These are phyloP conservation scores for Delia radicum DNA, from an alignment of 1,140 invertebrate genomes.

Conservation along the genomic window DNA sequence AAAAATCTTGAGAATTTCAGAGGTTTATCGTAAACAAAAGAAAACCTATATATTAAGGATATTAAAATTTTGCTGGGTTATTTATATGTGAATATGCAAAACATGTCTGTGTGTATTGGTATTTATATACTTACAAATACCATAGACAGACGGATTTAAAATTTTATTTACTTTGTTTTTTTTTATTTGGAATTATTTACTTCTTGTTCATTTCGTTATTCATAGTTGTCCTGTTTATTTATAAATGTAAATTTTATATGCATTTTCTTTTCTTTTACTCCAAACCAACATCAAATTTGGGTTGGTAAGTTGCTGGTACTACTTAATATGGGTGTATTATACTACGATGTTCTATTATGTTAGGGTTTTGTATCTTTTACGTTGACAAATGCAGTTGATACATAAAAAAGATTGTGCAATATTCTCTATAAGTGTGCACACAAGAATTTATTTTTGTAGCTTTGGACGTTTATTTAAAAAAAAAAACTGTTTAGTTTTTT, in stretches of 20 bases:
- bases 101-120: not conserved
- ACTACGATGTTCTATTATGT: no score
- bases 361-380: not conserved
- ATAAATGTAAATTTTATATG: not conserved
- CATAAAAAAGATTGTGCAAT: no score
- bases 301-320: no score
- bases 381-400: slow-evolving; percentile 2
- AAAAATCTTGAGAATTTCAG: no score
- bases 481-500: slow-evolving; percentile 7
- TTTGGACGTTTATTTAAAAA: not conserved
- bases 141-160: not conserved
- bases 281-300: no score
- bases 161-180: not conserved
- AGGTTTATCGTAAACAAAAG: no score
- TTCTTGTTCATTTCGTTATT: not conserved
- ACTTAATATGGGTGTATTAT: no score
- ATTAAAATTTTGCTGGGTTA: no score
- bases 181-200: not conserved
- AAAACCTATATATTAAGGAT: no score
- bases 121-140: slow-evolving; percentile 1
- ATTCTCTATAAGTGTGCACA: not conserved
- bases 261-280: not conserved
- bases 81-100: no score
- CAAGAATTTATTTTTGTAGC: not conserved
- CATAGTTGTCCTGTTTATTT: not conserved